Evolutionary conservation across 2,113 vertebrate genomes (phyloP).

Genomic region (Elaphurus davidianus): DNA sequence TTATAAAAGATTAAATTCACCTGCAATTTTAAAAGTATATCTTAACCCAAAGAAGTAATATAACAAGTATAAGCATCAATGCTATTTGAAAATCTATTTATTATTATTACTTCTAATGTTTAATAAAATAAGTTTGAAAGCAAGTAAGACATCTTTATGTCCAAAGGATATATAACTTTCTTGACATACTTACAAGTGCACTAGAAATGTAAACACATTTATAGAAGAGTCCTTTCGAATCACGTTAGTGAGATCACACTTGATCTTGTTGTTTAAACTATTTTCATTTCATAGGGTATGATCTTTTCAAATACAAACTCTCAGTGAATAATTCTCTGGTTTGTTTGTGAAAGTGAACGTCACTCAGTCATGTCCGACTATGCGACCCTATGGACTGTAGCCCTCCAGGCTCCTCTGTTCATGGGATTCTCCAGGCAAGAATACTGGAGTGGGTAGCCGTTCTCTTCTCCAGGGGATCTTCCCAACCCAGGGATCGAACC

Average conservation of each 20-base stretch:
- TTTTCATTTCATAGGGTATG: neutral
- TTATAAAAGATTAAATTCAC: neutral
- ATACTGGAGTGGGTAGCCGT: neutral
- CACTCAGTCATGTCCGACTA: neutral
- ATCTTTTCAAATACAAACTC: neutral
- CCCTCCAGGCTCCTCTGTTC: neutral
- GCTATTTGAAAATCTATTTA: slow-evolving; percentile 16
- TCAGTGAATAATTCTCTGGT: neutral
- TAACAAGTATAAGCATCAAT: neutral
- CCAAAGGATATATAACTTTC: neutral
- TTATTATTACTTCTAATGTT: neutral
- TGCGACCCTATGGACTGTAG: neutral
- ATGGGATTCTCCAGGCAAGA: neutral
- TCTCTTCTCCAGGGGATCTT: neutral
- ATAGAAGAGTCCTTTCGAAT: slow-evolving; percentile 1
- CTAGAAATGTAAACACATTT: slow-evolving; percentile 23
- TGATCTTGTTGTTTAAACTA: slow-evolving; percentile 34
- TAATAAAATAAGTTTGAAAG: neutral
- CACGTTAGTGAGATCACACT: slow-evolving; percentile 6
- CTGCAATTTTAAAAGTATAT: neutral
- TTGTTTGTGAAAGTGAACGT: neutral
- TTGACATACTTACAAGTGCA: neutral
- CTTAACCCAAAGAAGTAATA: neutral
- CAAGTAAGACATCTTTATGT: neutral
- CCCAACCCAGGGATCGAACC: neutral